Evolutionary conservation across 2,888 invertebrate genomes (phyloP).

Genomic region (Margaritifera margaritifera): DNA sequence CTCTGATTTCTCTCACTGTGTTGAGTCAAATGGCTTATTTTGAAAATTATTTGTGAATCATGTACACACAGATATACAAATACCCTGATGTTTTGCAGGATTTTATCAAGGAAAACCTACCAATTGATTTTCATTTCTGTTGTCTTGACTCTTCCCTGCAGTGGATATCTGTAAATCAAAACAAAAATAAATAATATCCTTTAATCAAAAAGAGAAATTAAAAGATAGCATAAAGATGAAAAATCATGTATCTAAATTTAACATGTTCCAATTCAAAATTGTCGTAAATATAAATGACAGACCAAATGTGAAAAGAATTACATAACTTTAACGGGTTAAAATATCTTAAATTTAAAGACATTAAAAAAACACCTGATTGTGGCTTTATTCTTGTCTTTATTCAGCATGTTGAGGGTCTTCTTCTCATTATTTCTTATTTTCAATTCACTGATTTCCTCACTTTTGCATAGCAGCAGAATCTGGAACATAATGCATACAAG

Average conservation of each 20-base stretch:
- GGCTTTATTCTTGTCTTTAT: conserved; percentile 77
- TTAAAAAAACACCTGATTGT: conserved; percentile 76
- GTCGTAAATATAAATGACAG: not conserved
- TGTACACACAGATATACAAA: too few species aligned
- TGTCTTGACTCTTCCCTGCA: conserved; percentile 82
- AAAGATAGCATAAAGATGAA: too few species aligned
- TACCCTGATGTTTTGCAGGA: too few species aligned
- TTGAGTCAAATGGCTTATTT: too few species aligned
- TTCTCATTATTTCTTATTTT: conserved; percentile 82
- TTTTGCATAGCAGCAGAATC: conserved; percentile 65
- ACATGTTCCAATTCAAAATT: not conserved
- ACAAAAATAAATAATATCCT: not conserved
- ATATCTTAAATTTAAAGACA: conserved; percentile 5
- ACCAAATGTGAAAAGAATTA: not conserved
- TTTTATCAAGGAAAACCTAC: conserved; percentile 36
- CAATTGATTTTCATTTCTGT: conserved; percentile 83
- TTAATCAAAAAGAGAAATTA: too few species aligned
- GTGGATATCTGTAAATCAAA: conserved; percentile 75
- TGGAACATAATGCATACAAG: conserved; percentile 16
- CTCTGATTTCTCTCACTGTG: too few species aligned
- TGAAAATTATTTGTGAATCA: too few species aligned
- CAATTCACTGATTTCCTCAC: conserved; percentile 82
- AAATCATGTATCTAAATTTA: not conserved
- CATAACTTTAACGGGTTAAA: not conserved
- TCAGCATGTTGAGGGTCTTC: conserved; percentile 80